Evolutionary conservation across 2,113 vertebrate species (phyloP).

Genomic region (Psilopsiagon aymara): DNA sequence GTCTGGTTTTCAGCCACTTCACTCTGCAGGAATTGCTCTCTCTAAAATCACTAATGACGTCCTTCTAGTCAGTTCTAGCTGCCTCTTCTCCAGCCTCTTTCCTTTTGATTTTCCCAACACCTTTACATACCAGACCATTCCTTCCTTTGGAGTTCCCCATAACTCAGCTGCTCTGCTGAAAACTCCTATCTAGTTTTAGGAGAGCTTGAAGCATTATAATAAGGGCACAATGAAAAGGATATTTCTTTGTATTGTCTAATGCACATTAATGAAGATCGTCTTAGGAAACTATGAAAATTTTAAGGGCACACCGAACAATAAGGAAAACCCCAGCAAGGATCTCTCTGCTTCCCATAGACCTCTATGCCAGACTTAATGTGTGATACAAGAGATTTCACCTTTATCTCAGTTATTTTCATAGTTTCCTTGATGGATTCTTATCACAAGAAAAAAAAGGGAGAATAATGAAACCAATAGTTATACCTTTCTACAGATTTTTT

Average conservation of each 20-base stretch:
- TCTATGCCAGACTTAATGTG: background rate
- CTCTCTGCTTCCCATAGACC: background rate
- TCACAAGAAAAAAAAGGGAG: background rate
- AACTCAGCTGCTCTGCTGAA: background rate
- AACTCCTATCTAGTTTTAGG: background rate
- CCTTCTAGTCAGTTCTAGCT: constrained; percentile 56
- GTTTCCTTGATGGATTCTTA: background rate
- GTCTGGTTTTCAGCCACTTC: constrained; percentile 70
- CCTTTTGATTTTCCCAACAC: constrained; percentile 60
- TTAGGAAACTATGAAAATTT: background rate
- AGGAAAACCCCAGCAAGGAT: background rate
- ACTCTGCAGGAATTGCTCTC: constrained; percentile 59
- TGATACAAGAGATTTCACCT: background rate
- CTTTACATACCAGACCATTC: constrained; percentile 25
- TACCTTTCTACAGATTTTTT: background rate
- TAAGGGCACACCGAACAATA: background rate
- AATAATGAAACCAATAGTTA: background rate
- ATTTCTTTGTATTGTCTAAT: constrained; percentile 34
- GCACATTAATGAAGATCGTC: background rate
- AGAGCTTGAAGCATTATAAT: background rate
- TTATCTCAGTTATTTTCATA: background rate
- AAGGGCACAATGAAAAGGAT: constrained; percentile 5
- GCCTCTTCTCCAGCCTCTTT: constrained; percentile 43
- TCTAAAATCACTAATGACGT: constrained; percentile 69
- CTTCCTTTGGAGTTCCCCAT: background rate